Evolutionary conservation across 2,888 invertebrate species (phyloP).

Genomic region (Leptogaster cylindrica): DNA sequence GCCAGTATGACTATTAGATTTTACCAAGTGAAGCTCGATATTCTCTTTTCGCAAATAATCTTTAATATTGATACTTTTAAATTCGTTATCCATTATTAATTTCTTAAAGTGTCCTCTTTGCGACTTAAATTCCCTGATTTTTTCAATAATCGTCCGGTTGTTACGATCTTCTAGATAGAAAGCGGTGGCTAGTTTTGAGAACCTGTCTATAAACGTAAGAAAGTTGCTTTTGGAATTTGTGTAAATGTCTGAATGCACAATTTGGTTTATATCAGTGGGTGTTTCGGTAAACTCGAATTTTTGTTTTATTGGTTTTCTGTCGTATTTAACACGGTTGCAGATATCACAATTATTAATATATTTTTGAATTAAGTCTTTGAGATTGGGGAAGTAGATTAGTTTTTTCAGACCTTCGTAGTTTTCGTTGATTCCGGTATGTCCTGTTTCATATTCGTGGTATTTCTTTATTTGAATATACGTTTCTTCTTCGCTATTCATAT

Average conservation of each 20-base stretch:
- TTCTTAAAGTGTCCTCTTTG: too few relatives aligned
- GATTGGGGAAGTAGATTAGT: conserved; percentile 3
- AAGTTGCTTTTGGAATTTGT: conserved; percentile 24
- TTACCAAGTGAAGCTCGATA: conserved; percentile 31
- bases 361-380: conserved; percentile 8
- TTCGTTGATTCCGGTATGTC: conserved; percentile 9
- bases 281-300: conserved; percentile 19
- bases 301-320: conserved; percentile 31
- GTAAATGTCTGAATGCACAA: conserved; percentile 14
- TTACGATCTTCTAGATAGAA: conserved; percentile 2
- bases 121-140: too few relatives aligned
- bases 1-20: conserved; percentile 42
- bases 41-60: conserved; percentile 18
- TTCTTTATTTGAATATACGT: not conserved
- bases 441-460: conserved; percentile 15
- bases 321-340: conserved; percentile 21
- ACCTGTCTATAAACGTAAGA: conserved; percentile 35
- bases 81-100: conserved; percentile 11
- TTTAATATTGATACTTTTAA: conserved; percentile 3
- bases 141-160: conserved; percentile 16
- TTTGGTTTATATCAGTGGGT: conserved; percentile 14
- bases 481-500: not conserved
- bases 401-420: conserved; percentile 25
- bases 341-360: conserved; percentile 22
- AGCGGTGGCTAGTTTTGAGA: conserved; percentile 36